Evolutionary conservation across 2,888 invertebrate genomes (phyloP).

Genomic region (Ennomos quercinarius): DNA sequence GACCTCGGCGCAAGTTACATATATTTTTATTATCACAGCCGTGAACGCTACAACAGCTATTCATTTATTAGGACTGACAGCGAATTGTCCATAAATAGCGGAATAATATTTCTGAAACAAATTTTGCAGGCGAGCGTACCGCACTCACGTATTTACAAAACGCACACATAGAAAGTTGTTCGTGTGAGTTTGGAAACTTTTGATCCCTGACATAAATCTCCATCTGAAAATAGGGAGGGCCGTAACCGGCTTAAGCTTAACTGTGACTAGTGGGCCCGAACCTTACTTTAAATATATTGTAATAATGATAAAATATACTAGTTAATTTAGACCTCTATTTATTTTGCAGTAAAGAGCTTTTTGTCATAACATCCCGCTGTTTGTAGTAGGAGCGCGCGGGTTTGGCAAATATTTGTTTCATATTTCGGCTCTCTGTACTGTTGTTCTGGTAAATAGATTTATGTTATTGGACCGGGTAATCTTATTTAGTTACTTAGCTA

Average conservation of each 20-base stretch:
- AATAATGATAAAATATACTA: slow-evolving; percentile 83
- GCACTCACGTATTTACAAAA: slow-evolving; percentile 23
- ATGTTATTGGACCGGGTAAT: slow-evolving; percentile 71
- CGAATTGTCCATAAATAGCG: slow-evolving; percentile 63
- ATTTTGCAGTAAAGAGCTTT: slow-evolving; percentile 71
- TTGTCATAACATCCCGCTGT: slow-evolving; percentile 68
- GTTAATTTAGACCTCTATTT: slow-evolving; percentile 78
- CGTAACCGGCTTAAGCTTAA: slow-evolving; percentile 85
- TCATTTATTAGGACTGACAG: slow-evolving; percentile 70
- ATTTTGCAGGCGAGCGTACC: slow-evolving; percentile 59
- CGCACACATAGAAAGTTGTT: slow-evolving; percentile 53
- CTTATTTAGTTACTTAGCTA: slow-evolving; percentile 66
- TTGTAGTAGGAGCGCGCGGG: slow-evolving; percentile 58
- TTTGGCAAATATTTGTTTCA: slow-evolving; percentile 75
- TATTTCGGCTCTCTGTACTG: slow-evolving; percentile 66
- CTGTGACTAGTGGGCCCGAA: slow-evolving; percentile 79
- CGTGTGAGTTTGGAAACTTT: slow-evolving; percentile 79
- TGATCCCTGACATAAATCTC: slow-evolving; percentile 85
- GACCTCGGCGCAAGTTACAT: slow-evolving; percentile 59
- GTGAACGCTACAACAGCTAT: slow-evolving; percentile 57
- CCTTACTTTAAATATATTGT: slow-evolving; percentile 83
- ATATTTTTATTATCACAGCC: slow-evolving; percentile 64
- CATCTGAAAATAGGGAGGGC: slow-evolving; percentile 85
- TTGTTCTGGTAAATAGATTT: slow-evolving; percentile 73
- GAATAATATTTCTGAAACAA: slow-evolving; percentile 57